Evolutionary conservation across 2,797 vertebrate species (phyloP), one percentile per base, ranked within the genome.

Genomic region (Euthynnus affinis): DNA sequence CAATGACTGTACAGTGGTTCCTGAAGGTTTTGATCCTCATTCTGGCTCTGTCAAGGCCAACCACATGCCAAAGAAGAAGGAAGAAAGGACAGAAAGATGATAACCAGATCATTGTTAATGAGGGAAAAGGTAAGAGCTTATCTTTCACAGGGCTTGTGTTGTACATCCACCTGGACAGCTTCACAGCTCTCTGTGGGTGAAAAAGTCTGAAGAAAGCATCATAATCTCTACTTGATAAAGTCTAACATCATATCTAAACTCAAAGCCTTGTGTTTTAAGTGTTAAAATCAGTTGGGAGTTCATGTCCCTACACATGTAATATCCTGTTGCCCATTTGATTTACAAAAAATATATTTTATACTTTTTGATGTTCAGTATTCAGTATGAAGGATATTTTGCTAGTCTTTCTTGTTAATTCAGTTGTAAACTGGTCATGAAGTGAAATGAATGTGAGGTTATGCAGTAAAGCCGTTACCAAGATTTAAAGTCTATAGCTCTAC

Each of bases 81-180:
- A 96, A 76, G 80, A 96, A 95, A 88, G 94, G 87, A 56, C 92
- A 92, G 71, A 95, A 89, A 80, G 80, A 93, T 25, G 93, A 94
- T 32, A 93, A 88, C 84, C 84, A 89, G 2, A 0, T 91, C 73
- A 71, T 91, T 71, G 74, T 80, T 37, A 89, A 93, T 55, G 88
- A 95, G 58, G 63, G 78, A 29, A 95, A 94, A 89, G 91, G 96
- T 98, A 94, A 49, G 46, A 20, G 18, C 46, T 8, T 48, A 18
- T 13, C 40, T 42, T 42, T 42, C 40, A 42, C 12, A 42, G 40
- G 40, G 13, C 12, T 40, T 40, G 12, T 40, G 37, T 42, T 13
- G 13, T 42, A 42, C 40, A 42, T 42, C 40, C 40, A 42, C 13
- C 40, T 10, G 4, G 12, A 42, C 40, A 42, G 40, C 40, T 14